Base-by-base conservation (phyloP, 2,113 vertebrate species). In the Scartelaos histophorus region DNA sequence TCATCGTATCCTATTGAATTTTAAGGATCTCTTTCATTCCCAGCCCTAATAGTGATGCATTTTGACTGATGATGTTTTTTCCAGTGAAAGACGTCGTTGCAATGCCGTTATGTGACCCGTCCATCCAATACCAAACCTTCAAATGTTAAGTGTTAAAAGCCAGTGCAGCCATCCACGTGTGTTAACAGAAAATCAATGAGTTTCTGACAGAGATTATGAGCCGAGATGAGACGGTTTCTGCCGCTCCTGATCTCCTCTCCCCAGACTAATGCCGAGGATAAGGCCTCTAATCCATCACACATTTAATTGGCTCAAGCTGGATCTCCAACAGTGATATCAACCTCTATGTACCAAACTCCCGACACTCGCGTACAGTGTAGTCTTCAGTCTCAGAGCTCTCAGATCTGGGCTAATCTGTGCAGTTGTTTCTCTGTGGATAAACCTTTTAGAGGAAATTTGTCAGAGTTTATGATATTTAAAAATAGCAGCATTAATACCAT, bases 241-340 rank as follows among this genome's bases (percentile, higher is more conserved):
- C n/a, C 70, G 64, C 64, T 69, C 54, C 51, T 79, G 77, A 87
- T 87, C 76, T 73, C 79, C 84, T 82, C 78, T 79, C 34, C 64
- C 60, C 38, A 62, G 75, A 80, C 60, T 75, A 82, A 88, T 76
- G 76, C 71, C 19, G 24, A 43, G 61, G 69, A 85, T 85, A 75
- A 85, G 74, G 67, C 7, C 46, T 34, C 60, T 79, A 88, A 86
- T 84, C 79, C 82, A 82, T 82, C 76, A 58, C 25, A 73, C 17
- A 75, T 77, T 79, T 76, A 81, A 81, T 78, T 79, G 77, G 58
- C 61, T 79, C 60, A 75, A 38, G 57, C 34, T 57, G 49, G 70
- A 84, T 87, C 75, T 72, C 7, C 61, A 22, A 46, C 12, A 7
- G 71, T 71, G 75, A 81, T 75, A 80, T 35, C 46, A 74, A 56